Base-by-base conservation (phyloP, 2,888 invertebrate species). In the Plusia festucae region DNA sequence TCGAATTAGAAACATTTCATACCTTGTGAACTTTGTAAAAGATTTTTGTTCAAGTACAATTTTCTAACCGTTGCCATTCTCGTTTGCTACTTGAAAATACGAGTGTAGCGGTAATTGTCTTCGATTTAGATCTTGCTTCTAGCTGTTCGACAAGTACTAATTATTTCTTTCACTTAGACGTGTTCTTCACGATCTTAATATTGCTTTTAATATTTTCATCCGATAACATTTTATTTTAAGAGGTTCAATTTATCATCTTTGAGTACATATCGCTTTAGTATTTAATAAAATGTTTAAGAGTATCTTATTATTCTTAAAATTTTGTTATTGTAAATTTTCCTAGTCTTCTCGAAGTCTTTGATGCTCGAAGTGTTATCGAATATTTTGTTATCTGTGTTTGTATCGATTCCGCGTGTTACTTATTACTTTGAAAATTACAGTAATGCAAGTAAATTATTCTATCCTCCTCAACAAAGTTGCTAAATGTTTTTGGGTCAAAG, bases 1-100 rank as follows among this genome's bases (percentile, higher is more conserved):
- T 70, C 49, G 64, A 54, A 67, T 73, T 54, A 60, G 58, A 16
- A 58, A 67, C 46, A 63, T 67, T 78, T 60, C 61, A 73, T 15
- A 54, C 52, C 57, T 66, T 32, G 27, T 77, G 54, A 51, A 20
- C 62, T 58, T 60, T 18, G 15, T 54, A 53, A 55, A 11, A n/a
- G 24, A 49, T 63, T 53, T 57, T 56, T 54, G 15, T 6, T 11
- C 13, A 11, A 40, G 22, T 30, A 18, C 11, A n/a, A 53, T 55
- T 63, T 59, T 53, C 20, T 60, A 60, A 51, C 1, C 22, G 40
- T 20, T 46, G 16, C 24, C 46, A 27, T 60, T 57, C n/a, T 53
- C 16, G 11, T 57, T 72, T 52, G 24, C 15, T 13, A 56, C 18
- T 63, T 16, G 20, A 13, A 65, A 32, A 16, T 59, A 64, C 32